These are phyloP conservation scores for Apantesis nais DNA, from an alignment of 2,888 invertebrate genomes.

Conservation along the genomic window DNA sequence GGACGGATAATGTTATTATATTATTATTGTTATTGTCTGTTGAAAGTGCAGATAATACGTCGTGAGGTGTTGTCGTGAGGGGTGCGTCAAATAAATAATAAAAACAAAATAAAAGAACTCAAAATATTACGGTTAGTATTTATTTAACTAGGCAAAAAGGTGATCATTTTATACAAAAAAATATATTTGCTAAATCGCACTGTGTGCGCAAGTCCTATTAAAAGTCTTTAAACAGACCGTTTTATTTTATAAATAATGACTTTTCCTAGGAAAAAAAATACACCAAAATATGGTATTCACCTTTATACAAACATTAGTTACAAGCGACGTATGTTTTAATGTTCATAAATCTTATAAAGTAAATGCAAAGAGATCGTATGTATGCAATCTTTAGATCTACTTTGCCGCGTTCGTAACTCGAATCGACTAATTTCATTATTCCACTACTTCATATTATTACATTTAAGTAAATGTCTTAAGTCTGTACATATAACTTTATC, in stretches of 20 bases:
- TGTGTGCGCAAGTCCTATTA: slow-evolving; percentile 51
- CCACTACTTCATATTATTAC: slow-evolving; percentile 4
- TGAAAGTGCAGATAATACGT: slow-evolving; percentile 7
- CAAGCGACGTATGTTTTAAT: slow-evolving; percentile 47
- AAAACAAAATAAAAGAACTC: slow-evolving; percentile 35
- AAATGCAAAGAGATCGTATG: slow-evolving; percentile 53
- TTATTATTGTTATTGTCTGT: slow-evolving; percentile 13
- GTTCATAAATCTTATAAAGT: slow-evolving; percentile 48
- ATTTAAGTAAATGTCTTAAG: not conserved
- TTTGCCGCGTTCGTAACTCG: slow-evolving; percentile 37
- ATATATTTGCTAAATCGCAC: slow-evolving; percentile 48
- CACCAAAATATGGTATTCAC: slow-evolving; percentile 66
- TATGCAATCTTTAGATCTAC: slow-evolving; percentile 43
- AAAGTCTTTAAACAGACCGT: slow-evolving; percentile 77
- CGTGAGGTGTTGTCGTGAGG: slow-evolving; percentile 20
- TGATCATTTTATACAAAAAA: slow-evolving; percentile 51
- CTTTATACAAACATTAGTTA: slow-evolving; percentile 52
- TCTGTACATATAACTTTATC: not conserved
- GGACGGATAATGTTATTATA: slow-evolving; percentile 2
- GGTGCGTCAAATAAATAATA: slow-evolving; percentile 15
- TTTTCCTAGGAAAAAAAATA: slow-evolving; percentile 72
- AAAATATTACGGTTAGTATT: slow-evolving; percentile 48
- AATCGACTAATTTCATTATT: slow-evolving; percentile 18
- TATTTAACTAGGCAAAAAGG: slow-evolving; percentile 47
- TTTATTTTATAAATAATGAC: slow-evolving; percentile 63